Evolutionary conservation across 2,888 invertebrate genomes (phyloP).

Genomic region (Hermaeophaga mercurialis): DNA sequence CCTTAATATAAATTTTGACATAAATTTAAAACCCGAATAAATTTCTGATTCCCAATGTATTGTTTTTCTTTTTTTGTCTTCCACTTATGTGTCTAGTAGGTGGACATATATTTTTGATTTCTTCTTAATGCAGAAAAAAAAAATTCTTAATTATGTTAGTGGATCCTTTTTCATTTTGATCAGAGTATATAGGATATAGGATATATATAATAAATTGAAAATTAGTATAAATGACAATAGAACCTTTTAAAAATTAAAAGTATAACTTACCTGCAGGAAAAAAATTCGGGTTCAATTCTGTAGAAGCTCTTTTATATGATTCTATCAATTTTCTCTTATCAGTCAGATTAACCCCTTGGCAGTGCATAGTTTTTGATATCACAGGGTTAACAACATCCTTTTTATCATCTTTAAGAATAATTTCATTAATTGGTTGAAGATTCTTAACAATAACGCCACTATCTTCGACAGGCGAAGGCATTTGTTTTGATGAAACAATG

Average conservation of each 20-base stretch:
- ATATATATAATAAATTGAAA: too few relatives aligned
- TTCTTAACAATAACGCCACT: constrained; percentile 33
- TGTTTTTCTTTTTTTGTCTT: too few relatives aligned
- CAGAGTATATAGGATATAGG: too few relatives aligned
- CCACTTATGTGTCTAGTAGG: too few relatives aligned
- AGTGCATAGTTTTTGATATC: constrained; percentile 44
- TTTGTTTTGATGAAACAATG: background rate
- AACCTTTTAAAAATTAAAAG: background rate
- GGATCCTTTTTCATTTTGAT: too few relatives aligned
- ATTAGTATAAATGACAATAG: too few relatives aligned
- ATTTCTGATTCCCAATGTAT: too few relatives aligned
- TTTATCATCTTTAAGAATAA: constrained; percentile 21
- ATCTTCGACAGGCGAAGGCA: constrained; percentile 16
- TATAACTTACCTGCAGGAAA: constrained; percentile 11
- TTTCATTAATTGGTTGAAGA: constrained; percentile 21
- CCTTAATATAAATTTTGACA: too few relatives aligned
- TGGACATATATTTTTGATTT: too few relatives aligned
- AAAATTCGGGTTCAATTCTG: background rate
- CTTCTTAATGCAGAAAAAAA: too few relatives aligned
- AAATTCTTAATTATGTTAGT: too few relatives aligned
- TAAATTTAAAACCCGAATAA: too few relatives aligned
- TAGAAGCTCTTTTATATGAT: constrained; percentile 11
- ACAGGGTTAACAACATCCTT: constrained; percentile 33
- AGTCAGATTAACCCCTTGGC: constrained; percentile 52
- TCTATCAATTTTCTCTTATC: constrained; percentile 35